A percentile compares a stretch with the other conserved stretches of the same genome.
Evolutionary conservation across 1,140 invertebrate genomes (phyloP).

Genomic region (Caenorhabditis tropicalis): DNA sequence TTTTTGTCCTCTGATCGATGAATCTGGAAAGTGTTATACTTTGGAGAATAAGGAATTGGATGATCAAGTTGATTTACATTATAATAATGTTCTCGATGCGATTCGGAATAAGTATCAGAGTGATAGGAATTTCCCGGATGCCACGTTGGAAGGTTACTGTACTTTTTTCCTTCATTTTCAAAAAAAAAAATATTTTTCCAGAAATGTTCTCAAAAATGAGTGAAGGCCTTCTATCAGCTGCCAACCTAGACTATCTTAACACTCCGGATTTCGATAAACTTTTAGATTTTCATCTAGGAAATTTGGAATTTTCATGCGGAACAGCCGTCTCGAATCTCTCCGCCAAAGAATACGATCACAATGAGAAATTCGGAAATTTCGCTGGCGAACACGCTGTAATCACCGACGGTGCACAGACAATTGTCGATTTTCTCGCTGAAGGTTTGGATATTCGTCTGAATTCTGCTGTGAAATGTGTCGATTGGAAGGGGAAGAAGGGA

Average conservation of each 20-base stretch:
- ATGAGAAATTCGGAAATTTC: conserved; percentile 73
- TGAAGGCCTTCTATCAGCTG: neutral
- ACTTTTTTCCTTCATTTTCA: no score
- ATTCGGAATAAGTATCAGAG: conserved; percentile 19
- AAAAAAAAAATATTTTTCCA: neutral
- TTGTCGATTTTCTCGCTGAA: conserved; percentile 65
- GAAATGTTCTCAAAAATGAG: conserved; percentile 34
- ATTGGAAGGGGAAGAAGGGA: conserved; percentile 67
- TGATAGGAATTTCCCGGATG: neutral
- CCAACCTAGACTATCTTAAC: neutral
- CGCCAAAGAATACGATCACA: conserved; percentile 71
- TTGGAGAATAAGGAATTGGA: conserved; percentile 49
- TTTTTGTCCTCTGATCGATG: conserved; percentile 63
- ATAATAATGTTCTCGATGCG: conserved; percentile 27
- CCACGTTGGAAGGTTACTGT: neutral
- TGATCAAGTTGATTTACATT: conserved; percentile 36
- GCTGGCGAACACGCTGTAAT: conserved; percentile 72
- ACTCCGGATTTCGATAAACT: conserved; percentile 61
- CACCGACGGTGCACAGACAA: conserved; percentile 53
- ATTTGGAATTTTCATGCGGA: conserved; percentile 74
- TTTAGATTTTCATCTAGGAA: conserved; percentile 73
- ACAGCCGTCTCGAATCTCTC: conserved; percentile 58
- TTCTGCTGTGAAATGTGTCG: conserved; percentile 64
- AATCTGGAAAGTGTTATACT: conserved; percentile 61
- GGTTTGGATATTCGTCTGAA: conserved; percentile 71